These are phyloP conservation scores for Thunnus maccoyii DNA, from an alignment of 2,113 vertebrate genomes.

Conservation along the genomic window DNA sequence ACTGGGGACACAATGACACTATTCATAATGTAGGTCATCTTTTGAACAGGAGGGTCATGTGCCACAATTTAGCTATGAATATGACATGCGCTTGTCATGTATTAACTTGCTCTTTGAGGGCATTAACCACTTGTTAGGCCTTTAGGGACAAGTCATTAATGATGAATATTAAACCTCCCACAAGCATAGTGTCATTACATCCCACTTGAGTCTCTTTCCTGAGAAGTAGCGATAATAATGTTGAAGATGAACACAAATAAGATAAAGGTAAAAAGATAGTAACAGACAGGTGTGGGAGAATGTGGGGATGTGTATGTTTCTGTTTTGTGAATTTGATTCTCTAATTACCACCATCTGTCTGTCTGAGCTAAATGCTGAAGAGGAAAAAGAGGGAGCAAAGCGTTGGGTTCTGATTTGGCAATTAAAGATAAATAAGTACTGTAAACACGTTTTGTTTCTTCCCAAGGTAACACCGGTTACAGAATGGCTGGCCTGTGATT, in stretches of 20 bases:
- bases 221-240: conserved; percentile 44
- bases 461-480: conserved; percentile 22
- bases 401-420: conserved; percentile 30
- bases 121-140: conserved; percentile 61
- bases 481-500: conserved; percentile 11
- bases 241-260: conserved; percentile 58
- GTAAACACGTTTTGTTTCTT: conserved; percentile 31
- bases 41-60: conserved; percentile 45
- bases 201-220: conserved; percentile 49
- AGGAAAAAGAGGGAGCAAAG: conserved; percentile 35
- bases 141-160: conserved; percentile 53
- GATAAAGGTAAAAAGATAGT: conserved; percentile 41
- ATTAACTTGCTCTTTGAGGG: conserved; percentile 57
- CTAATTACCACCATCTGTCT: conserved; percentile 69
- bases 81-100: conserved; percentile 41
- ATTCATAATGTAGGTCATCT: conserved; percentile 58
- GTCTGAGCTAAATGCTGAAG: conserved; percentile 9
- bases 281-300: conserved; percentile 51
- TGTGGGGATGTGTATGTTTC: conserved; percentile 25
- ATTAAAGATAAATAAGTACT: conserved; percentile 41
- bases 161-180: conserved; percentile 61
- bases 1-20: conserved; percentile 26
- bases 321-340: conserved; percentile 52
- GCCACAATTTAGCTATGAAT: conserved; percentile 47
- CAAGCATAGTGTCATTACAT: conserved; percentile 54